Conservation (phyloP, 1,140 invertebrate species). For the Tribolium madens region DNA sequence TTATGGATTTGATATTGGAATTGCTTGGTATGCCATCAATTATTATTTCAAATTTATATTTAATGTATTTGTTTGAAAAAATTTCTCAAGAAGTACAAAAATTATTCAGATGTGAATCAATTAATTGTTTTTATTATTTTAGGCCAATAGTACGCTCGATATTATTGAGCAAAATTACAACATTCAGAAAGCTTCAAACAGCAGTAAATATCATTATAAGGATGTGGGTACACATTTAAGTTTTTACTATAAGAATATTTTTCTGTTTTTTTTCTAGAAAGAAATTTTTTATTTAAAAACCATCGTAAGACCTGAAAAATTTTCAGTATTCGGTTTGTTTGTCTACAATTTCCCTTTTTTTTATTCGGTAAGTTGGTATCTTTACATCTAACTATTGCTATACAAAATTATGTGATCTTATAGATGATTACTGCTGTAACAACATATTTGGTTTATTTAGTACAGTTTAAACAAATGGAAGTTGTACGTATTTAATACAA, state of each 20-base stretch:
- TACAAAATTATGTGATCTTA: neutral
- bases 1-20: neutral
- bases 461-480: neutral
- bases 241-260: neutral
- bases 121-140: neutral
- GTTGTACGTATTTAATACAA: neutral
- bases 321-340: neutral
- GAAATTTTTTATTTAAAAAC: neutral
- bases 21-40: neutral
- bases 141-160: neutral
- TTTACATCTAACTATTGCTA: neutral
- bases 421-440: neutral
- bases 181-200: neutral
- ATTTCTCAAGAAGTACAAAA: neutral
- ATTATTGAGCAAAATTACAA: neutral
- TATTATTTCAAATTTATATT: neutral
- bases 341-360: neutral
- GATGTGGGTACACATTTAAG: neutral
- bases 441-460: neutral
- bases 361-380: neutral
- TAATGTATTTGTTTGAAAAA: neutral
- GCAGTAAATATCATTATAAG: neutral
- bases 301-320: neutral
- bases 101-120: neutral
- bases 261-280: neutral